These are phyloP conservation scores for Vidua macroura DNA, from an alignment of 2,113 vertebrate species.

Conservation along the genomic window DNA sequence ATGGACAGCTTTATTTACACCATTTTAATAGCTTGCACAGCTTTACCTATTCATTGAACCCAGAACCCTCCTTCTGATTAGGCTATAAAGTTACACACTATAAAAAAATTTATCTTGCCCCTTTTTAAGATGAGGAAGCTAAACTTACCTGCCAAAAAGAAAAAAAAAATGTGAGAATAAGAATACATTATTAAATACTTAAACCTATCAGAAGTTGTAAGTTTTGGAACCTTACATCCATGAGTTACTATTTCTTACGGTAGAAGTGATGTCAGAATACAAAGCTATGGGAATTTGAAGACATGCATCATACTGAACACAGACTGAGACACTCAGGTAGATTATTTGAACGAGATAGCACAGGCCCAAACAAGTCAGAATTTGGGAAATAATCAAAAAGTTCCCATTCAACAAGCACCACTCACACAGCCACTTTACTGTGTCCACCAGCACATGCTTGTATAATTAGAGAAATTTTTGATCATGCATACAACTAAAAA, in stretches of 20 bases:
- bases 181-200: background rate
- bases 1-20: background rate
- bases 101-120: background rate
- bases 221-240: background rate
- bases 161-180: background rate
- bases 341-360: background rate
- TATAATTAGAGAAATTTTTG: background rate
- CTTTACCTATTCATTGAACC: background rate
- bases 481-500: background rate
- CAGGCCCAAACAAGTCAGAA: background rate
- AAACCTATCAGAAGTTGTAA: background rate
- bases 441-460: background rate
- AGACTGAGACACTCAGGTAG: background rate
- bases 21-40: background rate
- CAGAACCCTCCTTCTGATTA: background rate
- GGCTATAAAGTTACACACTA: background rate
- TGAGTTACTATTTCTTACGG: background rate
- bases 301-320: background rate
- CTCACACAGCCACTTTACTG: background rate
- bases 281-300: background rate
- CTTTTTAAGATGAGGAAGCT: background rate
- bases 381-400: background rate
- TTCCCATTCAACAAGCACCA: background rate
- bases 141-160: background rate
- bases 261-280: background rate